Conservation (phyloP, 1,140 invertebrate genomes). For the Bombus difficillimus region DNA sequence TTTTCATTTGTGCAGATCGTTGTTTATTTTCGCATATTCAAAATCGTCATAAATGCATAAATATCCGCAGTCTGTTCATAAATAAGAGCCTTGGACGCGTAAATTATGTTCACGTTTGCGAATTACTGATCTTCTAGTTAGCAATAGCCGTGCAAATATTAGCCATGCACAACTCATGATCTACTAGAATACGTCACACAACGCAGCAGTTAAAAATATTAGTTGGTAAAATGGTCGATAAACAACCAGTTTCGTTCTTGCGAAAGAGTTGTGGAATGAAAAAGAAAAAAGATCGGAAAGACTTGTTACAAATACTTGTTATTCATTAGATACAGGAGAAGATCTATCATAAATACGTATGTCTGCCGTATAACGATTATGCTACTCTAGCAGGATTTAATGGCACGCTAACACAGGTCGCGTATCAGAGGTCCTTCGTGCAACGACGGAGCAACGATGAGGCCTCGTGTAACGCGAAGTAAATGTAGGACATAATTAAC, state of each 20-base stretch:
- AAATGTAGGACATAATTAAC: constrained; percentile 52
- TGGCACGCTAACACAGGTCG: neutral
- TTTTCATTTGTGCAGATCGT: too few relatives aligned
- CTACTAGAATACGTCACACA: neutral
- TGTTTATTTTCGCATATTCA: too few relatives aligned
- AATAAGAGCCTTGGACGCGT: neutral
- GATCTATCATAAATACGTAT: neutral
- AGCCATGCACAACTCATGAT: neutral
- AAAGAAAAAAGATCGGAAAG: neutral
- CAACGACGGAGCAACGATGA: neutral
- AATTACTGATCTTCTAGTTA: neutral
- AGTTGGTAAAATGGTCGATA: neutral
- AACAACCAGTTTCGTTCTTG: neutral
- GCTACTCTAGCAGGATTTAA: neutral
- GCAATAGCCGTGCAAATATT: neutral
- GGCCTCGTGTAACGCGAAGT: constrained; percentile 27
- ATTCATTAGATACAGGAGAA: neutral
- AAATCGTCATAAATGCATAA: too few relatives aligned
- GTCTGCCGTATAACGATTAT: neutral
- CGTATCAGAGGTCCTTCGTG: neutral
- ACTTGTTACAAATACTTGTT: neutral
- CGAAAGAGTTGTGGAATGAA: neutral
- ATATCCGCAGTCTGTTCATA: neutral
- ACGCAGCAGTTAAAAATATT: neutral
- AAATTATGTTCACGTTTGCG: too few relatives aligned